phyloP scores from a whole-genome alignment of 92 coral and sea anemone species.

The Palythoa grandis region DNA sequence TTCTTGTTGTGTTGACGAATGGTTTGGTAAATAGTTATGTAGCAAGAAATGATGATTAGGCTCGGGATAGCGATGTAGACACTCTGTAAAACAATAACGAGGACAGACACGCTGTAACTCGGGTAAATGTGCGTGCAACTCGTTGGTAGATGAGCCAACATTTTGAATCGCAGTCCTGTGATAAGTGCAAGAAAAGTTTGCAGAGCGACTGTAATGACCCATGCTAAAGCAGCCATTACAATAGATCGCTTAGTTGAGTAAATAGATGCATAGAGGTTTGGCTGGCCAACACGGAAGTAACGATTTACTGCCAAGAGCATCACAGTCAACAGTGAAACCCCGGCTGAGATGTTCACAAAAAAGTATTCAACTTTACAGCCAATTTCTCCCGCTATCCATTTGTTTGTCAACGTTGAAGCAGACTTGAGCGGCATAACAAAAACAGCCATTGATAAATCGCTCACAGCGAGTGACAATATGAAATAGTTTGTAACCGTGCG shows the following conservation, averaged over 20 bases:
- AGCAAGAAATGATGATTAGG: neutral
- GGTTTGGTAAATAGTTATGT: constrained; percentile 2
- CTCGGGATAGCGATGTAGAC: constrained; percentile 17
- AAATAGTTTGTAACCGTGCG: constrained; percentile 28
- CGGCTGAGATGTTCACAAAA: constrained; percentile 6
- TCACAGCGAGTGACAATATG: constrained; percentile 14
- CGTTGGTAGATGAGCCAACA: neutral
- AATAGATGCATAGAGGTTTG: neutral
- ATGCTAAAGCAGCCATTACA: neutral
- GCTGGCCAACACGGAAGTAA: constrained; percentile 21
- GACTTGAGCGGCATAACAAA: constrained; percentile 23
- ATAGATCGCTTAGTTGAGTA: neutral
- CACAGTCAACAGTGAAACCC: constrained; percentile 19
- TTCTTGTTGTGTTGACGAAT: constrained; percentile 18
- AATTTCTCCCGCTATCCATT: neutral
- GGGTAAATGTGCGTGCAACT: neutral
- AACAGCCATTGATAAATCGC: constrained; percentile 26
- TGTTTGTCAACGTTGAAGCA: constrained; percentile 5
- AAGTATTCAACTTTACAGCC: constrained; percentile 22
- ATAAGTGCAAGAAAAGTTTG: neutral
- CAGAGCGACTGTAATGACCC: constrained; percentile 6
- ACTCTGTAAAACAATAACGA: neutral
- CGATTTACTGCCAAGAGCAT: constrained; percentile 32
- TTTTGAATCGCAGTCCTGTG: constrained; percentile 17
- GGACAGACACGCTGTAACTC: neutral